Conservation (phyloP, 1,140 invertebrate genomes). For the honey bee (Apis mellifera) region Amel_HAv3.1 CM009944.2:4969001-4969500, state of each 20-base stretch:
- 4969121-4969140: neutral
- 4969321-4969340: neutral
- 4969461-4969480: neutral
- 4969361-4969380: conserved; percentile 42
- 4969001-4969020: neutral
- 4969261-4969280: neutral
- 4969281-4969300: neutral
- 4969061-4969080: neutral
- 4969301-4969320: neutral
- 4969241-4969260: neutral
- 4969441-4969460: conserved; percentile 27
- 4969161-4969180: conserved; percentile 16
- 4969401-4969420: neutral
- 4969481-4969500: neutral
- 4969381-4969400: conserved; percentile 26
- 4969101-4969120: neutral
- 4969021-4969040: neutral
- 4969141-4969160: neutral
- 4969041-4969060: neutral
- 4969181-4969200: neutral
- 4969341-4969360: neutral
- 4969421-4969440: conserved; percentile 22
- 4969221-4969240: neutral
- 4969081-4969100: neutral
- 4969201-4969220: neutral